phyloP scores from a whole-genome alignment of 2,888 invertebrate species.

The Platycheirus albimanus region DNA sequence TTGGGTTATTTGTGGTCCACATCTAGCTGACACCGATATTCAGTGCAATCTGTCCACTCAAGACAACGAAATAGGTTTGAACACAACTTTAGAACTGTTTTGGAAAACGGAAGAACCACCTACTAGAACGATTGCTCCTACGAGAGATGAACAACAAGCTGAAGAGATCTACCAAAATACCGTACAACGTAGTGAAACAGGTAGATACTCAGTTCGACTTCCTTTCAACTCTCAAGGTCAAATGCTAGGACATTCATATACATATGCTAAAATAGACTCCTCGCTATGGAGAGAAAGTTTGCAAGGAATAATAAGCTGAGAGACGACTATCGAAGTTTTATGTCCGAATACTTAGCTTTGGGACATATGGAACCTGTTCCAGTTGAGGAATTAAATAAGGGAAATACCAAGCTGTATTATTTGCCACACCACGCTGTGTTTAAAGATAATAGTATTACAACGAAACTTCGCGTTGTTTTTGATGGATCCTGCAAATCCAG shows the following conservation, averaged over 20 bases:
- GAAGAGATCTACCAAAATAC: background rate
- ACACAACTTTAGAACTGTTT: background rate
- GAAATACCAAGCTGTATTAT: conserved; percentile 22
- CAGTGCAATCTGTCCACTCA: too few species aligned
- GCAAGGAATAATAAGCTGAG: conserved; percentile 10
- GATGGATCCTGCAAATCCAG: conserved; percentile 6
- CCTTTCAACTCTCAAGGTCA: background rate
- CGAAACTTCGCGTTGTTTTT: background rate
- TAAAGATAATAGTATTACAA: conserved; percentile 22
- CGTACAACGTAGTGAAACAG: background rate
- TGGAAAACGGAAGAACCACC: background rate
- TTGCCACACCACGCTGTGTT: conserved; percentile 15
- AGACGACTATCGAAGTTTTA: background rate
- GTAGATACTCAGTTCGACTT: background rate
- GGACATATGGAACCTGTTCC: conserved; percentile 25
- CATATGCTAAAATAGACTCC: background rate
- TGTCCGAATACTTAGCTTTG: conserved; percentile 12
- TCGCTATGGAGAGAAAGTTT: conserved; percentile 6
- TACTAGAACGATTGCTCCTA: background rate
- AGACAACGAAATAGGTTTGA: background rate
- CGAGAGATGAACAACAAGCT: background rate
- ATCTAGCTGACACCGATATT: too few species aligned
- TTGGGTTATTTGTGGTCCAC: too few species aligned
- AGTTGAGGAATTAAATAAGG: background rate
- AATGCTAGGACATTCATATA: conserved; percentile 3